Percentiles rank a stretch among this genome's conserved stretches.
Conservation (phyloP, 2,888 invertebrate species). For the Hirtodrosophila confusa region DNA sequence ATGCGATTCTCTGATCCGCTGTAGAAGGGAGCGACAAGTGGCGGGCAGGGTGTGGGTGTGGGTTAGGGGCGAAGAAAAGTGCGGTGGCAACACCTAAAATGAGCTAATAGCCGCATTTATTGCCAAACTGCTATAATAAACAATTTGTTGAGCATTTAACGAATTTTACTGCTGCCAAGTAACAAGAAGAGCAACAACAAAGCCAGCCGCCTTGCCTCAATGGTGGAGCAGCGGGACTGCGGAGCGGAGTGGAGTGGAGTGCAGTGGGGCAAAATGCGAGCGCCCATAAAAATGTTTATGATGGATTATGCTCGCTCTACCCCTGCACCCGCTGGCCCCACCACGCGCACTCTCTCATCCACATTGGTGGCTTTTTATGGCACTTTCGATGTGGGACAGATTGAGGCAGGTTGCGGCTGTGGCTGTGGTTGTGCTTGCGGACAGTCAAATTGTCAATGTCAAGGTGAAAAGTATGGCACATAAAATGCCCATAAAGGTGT, state of each 20-base stretch:
- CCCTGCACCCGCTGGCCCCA: background rate
- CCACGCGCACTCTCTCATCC: slow-evolving; percentile 45
- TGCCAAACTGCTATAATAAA: slow-evolving; percentile 79
- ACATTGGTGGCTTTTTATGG: slow-evolving; percentile 74
- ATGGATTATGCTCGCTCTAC: slow-evolving; percentile 69
- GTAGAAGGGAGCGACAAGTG: background rate
- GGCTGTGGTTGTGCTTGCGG: slow-evolving; percentile 22
- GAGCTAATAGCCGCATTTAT: slow-evolving; percentile 77
- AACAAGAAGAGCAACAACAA: slow-evolving; percentile 48
- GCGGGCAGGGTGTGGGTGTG: no score
- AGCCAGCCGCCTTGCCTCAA: slow-evolving; percentile 10
- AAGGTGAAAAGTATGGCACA: slow-evolving; percentile 77
- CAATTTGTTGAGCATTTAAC: slow-evolving; percentile 81
- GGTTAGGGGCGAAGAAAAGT: slow-evolving; percentile 36
- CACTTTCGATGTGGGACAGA: slow-evolving; percentile 66
- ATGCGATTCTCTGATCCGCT: slow-evolving; percentile 6
- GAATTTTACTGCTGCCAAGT: slow-evolving; percentile 80
- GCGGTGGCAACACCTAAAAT: slow-evolving; percentile 78
- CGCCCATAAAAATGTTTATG: slow-evolving; percentile 80
- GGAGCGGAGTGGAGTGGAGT: no score
- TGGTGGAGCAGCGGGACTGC: background rate
- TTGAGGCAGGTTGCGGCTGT: slow-evolving; percentile 75
- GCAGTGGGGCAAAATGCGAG: slow-evolving; percentile 61
- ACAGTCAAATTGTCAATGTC: slow-evolving; percentile 73
- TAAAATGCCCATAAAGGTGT: slow-evolving; percentile 78